Percentiles rank a stretch among this genome's conserved stretches.
Evolutionary conservation across 1,140 invertebrate species (phyloP).

Genomic region (Harlomillsia oculata): DNA sequence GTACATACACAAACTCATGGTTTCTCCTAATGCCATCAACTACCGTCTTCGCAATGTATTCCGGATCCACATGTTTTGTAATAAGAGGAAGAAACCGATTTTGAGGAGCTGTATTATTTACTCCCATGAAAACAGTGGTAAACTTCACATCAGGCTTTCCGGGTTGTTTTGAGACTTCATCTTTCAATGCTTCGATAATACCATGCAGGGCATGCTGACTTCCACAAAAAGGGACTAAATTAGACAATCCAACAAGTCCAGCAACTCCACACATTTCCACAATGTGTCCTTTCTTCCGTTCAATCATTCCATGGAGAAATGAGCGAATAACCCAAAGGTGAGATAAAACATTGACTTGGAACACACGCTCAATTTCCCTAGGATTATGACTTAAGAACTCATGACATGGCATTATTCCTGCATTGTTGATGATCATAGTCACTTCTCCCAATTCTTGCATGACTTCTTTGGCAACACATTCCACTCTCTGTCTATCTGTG

Average conservation of each 20-base stretch:
- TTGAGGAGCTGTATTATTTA: not conserved
- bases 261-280: constrained; percentile 72
- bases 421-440: constrained; percentile 72
- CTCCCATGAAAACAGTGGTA: constrained; percentile 68
- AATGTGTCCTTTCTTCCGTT: constrained; percentile 64
- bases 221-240: constrained; percentile 72
- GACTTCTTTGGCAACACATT: constrained; percentile 1
- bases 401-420: constrained; percentile 74
- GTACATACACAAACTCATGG: constrained; percentile 21
- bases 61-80: not conserved
- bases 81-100: not conserved
- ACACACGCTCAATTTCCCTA: constrained; percentile 58
- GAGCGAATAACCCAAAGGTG: constrained; percentile 70
- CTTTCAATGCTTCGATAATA: constrained; percentile 48
- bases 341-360: constrained; percentile 68
- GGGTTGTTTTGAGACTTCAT: constrained; percentile 53
- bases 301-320: constrained; percentile 69
- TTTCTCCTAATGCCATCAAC: constrained; percentile 22
- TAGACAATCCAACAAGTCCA: constrained; percentile 59
- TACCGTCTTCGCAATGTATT: constrained; percentile 3
- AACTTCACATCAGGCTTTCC: constrained; percentile 56
- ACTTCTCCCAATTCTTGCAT: constrained; percentile 44
- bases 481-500: constrained; percentile 15
- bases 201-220: constrained; percentile 68
- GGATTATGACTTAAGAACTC: constrained; percentile 54